Base-by-base conservation (phyloP, 2,113 vertebrate species). In the Plectropomus leopardus region DNA sequence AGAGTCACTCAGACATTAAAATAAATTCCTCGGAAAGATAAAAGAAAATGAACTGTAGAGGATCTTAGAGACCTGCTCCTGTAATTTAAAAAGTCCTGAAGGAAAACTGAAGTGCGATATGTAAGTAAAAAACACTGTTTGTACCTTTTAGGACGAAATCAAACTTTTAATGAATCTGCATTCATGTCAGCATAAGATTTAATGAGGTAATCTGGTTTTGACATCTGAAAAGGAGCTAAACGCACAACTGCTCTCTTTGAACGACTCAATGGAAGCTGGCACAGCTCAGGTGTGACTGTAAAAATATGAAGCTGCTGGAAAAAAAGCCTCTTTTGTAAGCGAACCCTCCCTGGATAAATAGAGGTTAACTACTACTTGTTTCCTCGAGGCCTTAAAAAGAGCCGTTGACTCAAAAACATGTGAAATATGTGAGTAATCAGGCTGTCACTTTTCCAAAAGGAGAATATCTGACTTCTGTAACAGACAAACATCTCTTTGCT, bases 261-360 rank as follows among this genome's bases (percentile, higher is more conserved):
- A 0, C 17, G 6, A 23, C 54, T 48, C 28, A n/a, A 1, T 54
- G 48, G 11, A n/a, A 23, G 65, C 28, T 5, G 1, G 15, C 14
- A 32, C 24, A 42, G 61, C 78, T 59, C 78, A 67, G 61, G 19
- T 55, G 61, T 19, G 45, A 59, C 40, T 30, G 40, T 53, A 19
- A 68, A 61, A 21, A 61, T 26, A 54, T n/a, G 10, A 30, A 28
- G 74, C 21, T 14, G 53, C 61, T 40, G 65, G 32, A 40, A 42
- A 58, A 53, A 53, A 14, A 51, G 10, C 19, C 15, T 5, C 47
- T 63, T 47, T 75, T 26, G 19, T 15, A 67, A 42, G 24, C 1
- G 1, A 64, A 28, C 23, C 72, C 72, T 58, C 78, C 78, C 54
- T 78, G 68, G n/a, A 69, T 23, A 45, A 63, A 78, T n/a, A 69